Base-by-base conservation (phyloP, 2,888 invertebrate genomes). In the Oscheius sp. region DNA sequence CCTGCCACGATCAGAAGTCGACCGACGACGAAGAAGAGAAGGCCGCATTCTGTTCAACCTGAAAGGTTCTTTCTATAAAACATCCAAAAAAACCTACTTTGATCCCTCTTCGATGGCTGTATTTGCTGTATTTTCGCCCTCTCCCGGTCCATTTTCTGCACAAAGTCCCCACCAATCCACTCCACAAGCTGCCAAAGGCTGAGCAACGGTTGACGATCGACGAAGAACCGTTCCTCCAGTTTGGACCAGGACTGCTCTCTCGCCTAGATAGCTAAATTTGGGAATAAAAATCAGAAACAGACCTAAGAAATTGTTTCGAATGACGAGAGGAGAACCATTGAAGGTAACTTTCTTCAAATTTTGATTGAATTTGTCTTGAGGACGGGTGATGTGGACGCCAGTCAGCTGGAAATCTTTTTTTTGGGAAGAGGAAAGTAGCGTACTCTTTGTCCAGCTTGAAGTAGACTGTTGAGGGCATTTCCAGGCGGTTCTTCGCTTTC, bases 221-320 rank as follows among this genome's bases (percentile, higher is more conserved):
- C 61, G 61, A 15, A 61, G 61, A 5, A 61, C 61, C 8, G 39
- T 39, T 10, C 70, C 70, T 61, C 70, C 71, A 12, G 71, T 73
- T 33, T 73, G 73, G 25, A 76, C 73, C 46, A 76, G 63, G 20
- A 76, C 73, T 42, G 73, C 73, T 68, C 71, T 66, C 63, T 76
- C 75, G 65, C 75, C 75, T 73, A 53, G 2, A 74, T 53, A 6
- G 20, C 20, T 46, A 15, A 23, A 3, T 48, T 25, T 12, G 15
- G 42, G 42, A 3, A 5, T 3, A 5, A 23, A 12, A 3, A 4
- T 48, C 23, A 2, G 46, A 15, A n/a, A 23, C 25, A 6, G 33
- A 55, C 55, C 55, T n/a, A 61, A 23, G 45, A 61, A 61, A 29
- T 61, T 61, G 31, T 61, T 61, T 45, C 42, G 20, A 17, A 61